These are phyloP conservation scores for Opisthocomus hoazin DNA, from an alignment of 2,113 vertebrate species.

Conservation along the genomic window DNA sequence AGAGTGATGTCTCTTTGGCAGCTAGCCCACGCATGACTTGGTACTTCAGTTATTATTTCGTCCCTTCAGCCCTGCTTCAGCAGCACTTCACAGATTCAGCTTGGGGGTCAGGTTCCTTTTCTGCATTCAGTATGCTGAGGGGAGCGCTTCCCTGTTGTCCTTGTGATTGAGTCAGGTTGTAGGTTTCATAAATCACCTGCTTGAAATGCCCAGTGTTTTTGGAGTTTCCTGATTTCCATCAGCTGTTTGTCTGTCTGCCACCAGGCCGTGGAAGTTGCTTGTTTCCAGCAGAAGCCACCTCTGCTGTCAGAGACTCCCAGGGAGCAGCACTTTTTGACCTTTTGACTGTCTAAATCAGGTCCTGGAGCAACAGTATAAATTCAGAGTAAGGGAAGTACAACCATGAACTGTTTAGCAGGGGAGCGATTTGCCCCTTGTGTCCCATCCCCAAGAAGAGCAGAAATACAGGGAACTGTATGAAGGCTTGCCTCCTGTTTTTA, in stretches of 20 bases:
- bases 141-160: background rate
- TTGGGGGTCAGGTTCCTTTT: rapidly evolving
- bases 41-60: background rate
- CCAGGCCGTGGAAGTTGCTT: background rate
- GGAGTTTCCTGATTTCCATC: background rate
- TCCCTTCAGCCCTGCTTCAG: background rate
- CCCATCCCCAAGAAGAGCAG: background rate
- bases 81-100: background rate
- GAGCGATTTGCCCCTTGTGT: background rate
- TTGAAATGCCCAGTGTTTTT: background rate
- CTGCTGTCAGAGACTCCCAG: background rate
- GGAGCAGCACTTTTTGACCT: background rate
- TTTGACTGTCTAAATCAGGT: background rate
- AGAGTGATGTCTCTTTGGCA: background rate
- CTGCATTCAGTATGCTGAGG: background rate
- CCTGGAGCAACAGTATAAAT: background rate
- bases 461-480: background rate
- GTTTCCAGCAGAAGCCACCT: background rate
- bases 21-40: background rate
- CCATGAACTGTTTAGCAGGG: background rate
- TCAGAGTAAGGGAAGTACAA: background rate
- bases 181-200: background rate
- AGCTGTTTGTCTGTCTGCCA: background rate
- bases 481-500: background rate
- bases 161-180: background rate